Conservation (phyloP, 1,140 invertebrate species). For the Zaprionus kolodkinae region DNA sequence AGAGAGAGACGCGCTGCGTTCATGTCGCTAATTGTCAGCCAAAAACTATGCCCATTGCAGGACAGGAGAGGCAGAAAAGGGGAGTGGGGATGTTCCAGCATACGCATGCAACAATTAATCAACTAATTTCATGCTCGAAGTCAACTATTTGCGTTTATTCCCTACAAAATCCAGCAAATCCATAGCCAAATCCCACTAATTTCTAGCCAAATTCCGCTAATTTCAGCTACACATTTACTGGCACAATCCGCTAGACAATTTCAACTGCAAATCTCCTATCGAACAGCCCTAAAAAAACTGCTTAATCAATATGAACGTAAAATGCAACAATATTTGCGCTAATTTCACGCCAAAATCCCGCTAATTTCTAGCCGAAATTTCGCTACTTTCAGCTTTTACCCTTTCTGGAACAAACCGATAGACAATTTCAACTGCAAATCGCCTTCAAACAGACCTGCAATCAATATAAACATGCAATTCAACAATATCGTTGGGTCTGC, state of each 20-base stretch:
- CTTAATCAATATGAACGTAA: too few species aligned
- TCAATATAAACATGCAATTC: neutral
- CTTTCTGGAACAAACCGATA: neutral
- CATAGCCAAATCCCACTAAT: neutral
- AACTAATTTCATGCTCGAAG: too few species aligned
- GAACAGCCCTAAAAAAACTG: too few species aligned
- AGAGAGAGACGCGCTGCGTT: conserved; percentile 29
- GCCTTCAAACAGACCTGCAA: neutral
- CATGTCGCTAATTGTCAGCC: conserved; percentile 72
- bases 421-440: conserved; percentile 1
- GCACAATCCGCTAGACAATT: too few species aligned
- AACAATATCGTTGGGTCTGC: neutral
- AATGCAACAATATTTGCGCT: too few species aligned
- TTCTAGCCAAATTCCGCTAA: too few species aligned
- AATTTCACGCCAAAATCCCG: neutral
- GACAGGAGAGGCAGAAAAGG: neutral
- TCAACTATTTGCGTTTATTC: neutral
- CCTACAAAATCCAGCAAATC: too few species aligned
- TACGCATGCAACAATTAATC: too few species aligned
- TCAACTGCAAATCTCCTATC: too few species aligned
- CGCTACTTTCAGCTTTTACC: neutral
- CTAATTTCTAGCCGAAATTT: neutral
- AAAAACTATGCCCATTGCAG: conserved; percentile 49
- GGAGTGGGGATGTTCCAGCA: conserved; percentile 1
- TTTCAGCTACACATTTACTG: neutral